These are phyloP conservation scores for Aromia moschata DNA, from an alignment of 2,888 invertebrate genomes.

Conservation along the genomic window DNA sequence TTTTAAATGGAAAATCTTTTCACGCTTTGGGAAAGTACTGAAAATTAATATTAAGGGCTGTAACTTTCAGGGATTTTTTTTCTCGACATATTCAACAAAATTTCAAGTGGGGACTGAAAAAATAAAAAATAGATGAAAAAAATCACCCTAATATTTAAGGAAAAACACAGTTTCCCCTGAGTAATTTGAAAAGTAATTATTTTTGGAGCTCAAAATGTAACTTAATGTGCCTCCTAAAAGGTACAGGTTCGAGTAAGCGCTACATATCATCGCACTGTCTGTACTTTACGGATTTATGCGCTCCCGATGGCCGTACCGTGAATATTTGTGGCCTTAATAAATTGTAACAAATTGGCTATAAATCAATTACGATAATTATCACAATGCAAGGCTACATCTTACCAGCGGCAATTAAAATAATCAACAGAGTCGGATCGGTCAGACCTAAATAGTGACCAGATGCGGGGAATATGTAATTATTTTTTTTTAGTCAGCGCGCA, in stretches of 20 bases:
- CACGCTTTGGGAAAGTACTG: too few relatives aligned
- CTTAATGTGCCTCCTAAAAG: too few relatives aligned
- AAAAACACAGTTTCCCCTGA: too few relatives aligned
- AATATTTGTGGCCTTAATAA: conserved; percentile 56
- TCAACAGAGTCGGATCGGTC: conserved; percentile 59
- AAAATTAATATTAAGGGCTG: too few relatives aligned
- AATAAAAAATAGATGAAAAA: too few relatives aligned
- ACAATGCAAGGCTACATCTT: conserved; percentile 61
- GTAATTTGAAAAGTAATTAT: too few relatives aligned
- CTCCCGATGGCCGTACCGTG: conserved; percentile 53
- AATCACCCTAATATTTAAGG: too few relatives aligned
- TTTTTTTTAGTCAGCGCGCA: background rate
- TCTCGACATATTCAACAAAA: too few relatives aligned
- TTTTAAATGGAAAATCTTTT: too few relatives aligned
- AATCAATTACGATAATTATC: conserved; percentile 64
- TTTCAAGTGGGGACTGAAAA: too few relatives aligned
- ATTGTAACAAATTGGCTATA: conserved; percentile 62
- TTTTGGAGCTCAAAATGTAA: too few relatives aligned
- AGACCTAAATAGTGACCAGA: conserved; percentile 53
- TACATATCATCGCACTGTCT: conserved; percentile 40
- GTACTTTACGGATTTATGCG: conserved; percentile 55
- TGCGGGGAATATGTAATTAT: conserved; percentile 42
- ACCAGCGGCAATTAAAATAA: conserved; percentile 63
- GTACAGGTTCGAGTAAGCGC: background rate
- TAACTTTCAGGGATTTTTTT: too few relatives aligned